A percentile compares a stretch with the other conserved stretches of the same genome.
Evolutionary conservation across 2,113 vertebrate species (phyloP).

Genomic region (Procapra przewalskii): DNA sequence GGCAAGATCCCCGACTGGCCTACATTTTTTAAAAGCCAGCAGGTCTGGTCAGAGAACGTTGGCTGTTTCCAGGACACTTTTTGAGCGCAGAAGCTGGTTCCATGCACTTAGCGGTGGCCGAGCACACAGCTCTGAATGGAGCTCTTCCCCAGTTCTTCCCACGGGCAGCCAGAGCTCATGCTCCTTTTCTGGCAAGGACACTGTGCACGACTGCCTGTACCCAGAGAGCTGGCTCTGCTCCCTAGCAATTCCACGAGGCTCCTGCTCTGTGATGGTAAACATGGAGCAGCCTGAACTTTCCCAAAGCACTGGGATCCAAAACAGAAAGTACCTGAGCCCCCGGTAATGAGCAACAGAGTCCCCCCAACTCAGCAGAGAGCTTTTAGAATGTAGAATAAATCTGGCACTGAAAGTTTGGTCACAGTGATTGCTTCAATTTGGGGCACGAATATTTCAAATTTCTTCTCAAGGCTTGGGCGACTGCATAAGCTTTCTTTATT

Average conservation of each 20-base stretch:
- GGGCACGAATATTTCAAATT: background rate
- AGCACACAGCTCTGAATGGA: slow-evolving; percentile 15
- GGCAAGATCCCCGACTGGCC: background rate
- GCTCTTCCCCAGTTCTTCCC: background rate
- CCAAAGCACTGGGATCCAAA: background rate
- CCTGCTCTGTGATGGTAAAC: background rate
- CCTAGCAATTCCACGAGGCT: slow-evolving; percentile 52
- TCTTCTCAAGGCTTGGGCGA: background rate
- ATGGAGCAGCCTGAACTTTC: background rate
- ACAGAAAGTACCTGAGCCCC: background rate
- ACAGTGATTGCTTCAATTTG: background rate
- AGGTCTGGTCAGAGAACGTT: background rate
- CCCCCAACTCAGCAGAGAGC: background rate
- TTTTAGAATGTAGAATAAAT: background rate
- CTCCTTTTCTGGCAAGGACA: slow-evolving; percentile 41
- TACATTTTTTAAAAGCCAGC: background rate
- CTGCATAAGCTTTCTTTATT: background rate
- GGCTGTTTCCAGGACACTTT: background rate
- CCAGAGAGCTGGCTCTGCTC: slow-evolving; percentile 17
- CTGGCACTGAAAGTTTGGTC: background rate
- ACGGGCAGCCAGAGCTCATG: background rate
- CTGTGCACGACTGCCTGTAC: slow-evolving; percentile 54
- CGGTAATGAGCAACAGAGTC: background rate
- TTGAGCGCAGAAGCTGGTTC: slow-evolving; percentile 33
- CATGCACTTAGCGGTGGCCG: background rate